Evolutionary conservation across 2,113 vertebrate genomes (phyloP).

Genomic region (Engystomops pustulosus): DNA sequence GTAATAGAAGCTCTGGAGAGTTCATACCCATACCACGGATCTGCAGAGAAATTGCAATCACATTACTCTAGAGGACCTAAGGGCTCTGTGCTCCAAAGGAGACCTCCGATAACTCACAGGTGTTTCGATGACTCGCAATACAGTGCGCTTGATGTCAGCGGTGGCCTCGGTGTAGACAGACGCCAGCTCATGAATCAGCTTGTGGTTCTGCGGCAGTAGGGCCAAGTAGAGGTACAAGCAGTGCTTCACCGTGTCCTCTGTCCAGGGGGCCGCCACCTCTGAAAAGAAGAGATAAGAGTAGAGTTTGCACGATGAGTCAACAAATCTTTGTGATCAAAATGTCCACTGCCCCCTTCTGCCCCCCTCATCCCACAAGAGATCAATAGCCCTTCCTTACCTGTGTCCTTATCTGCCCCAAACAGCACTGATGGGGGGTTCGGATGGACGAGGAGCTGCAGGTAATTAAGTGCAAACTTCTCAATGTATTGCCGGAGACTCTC

Average conservation of each 20-base stretch:
- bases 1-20: conserved; percentile 88
- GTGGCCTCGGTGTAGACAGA: conserved; percentile 95
- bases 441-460: conserved; percentile 93
- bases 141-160: conserved; percentile 92
- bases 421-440: conserved; percentile 91
- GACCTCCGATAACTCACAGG: conserved; percentile 75
- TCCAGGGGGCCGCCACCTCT: conserved; percentile 95
- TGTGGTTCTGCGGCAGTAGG: conserved; percentile 91
- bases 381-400: conserved; percentile 74
- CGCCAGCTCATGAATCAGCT: conserved; percentile 90
- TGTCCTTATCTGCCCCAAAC: conserved; percentile 92
- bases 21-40: conserved; percentile 98
- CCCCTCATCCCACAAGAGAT: too few species aligned
- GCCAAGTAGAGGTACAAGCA: conserved; percentile 94
- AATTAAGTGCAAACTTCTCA: conserved; percentile 94
- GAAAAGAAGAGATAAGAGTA: conserved; percentile 12
- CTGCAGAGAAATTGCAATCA: conserved; percentile 62
- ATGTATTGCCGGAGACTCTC: conserved; percentile 91
- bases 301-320: too few species aligned
- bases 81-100: neutral
- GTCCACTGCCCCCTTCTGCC: too few species aligned
- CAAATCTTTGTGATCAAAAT: too few species aligned
- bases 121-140: conserved; percentile 91
- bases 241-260: conserved; percentile 92
- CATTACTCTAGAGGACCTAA: neutral